A percentile compares a stretch with the other conserved stretches of the same genome.
Evolutionary conservation across 2,888 invertebrate genomes (phyloP).

Genomic region (Pogonocherus hispidulus): DNA sequence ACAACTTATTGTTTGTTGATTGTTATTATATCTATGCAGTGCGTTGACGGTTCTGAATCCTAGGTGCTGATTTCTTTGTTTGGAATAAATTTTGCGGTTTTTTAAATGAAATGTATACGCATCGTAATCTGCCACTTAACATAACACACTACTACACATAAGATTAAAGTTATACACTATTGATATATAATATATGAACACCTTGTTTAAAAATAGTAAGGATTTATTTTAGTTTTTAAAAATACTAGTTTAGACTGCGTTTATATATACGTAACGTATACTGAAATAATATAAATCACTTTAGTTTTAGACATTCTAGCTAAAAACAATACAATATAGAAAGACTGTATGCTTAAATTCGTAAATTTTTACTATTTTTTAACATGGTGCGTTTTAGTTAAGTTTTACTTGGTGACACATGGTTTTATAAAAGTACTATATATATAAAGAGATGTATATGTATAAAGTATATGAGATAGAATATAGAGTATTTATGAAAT

Average conservation of each 20-base stretch:
- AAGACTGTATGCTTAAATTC: slow-evolving; percentile 65
- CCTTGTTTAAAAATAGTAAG: slow-evolving; percentile 57
- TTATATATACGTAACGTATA: slow-evolving; percentile 61
- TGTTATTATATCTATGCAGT: slow-evolving; percentile 58
- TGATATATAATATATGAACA: slow-evolving; percentile 55
- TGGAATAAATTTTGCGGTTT: slow-evolving; percentile 63
- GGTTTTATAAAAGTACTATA: slow-evolving; percentile 69
- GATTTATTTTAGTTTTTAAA: slow-evolving; percentile 56
- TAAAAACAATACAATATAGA: slow-evolving; percentile 63
- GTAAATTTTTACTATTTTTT: slow-evolving; percentile 61
- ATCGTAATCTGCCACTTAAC: slow-evolving; percentile 66
- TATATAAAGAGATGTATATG: slow-evolving; percentile 69
- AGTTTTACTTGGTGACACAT: slow-evolving; percentile 69
- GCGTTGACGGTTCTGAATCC: slow-evolving; percentile 57
- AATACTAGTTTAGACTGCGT: slow-evolving; percentile 59
- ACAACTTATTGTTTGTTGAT: slow-evolving; percentile 68
- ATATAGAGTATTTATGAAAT: slow-evolving; percentile 67
- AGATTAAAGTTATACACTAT: slow-evolving; percentile 66
- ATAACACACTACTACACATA: slow-evolving; percentile 66
- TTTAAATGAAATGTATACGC: slow-evolving; percentile 58
- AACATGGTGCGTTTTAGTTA: slow-evolving; percentile 61
- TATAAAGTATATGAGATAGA: slow-evolving; percentile 69
- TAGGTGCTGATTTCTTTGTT: slow-evolving; percentile 61
- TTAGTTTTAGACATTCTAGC: slow-evolving; percentile 59
- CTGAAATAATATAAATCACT: slow-evolving; percentile 57